Evolutionary conservation across 2,888 invertebrate species (phyloP).

Genomic region (Holacanthella duospinosa): DNA sequence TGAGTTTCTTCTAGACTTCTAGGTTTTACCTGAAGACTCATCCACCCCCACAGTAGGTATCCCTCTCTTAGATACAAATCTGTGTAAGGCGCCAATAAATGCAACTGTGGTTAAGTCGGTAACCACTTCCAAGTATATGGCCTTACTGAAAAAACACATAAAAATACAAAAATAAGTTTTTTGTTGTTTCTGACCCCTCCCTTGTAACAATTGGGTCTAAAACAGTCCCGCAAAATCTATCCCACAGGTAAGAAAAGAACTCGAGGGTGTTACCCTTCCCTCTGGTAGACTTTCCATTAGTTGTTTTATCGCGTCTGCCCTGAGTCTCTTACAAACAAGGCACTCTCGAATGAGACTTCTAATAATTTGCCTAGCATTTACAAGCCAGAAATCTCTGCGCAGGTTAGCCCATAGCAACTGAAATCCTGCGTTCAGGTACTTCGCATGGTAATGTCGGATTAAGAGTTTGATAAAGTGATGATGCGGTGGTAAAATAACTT

Average conservation of each 20-base stretch:
- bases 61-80: conserved; percentile 12
- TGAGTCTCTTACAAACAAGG: conserved; percentile 16
- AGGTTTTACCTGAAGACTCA: no score
- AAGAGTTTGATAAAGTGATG: conserved; percentile 12
- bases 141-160: conserved; percentile 37
- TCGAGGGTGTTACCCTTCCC: conserved; percentile 24
- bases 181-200: conserved; percentile 19
- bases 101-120: conserved; percentile 11
- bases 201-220: conserved; percentile 16
- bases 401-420: conserved; percentile 10
- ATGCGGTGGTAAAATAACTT: conserved; percentile 18
- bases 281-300: conserved; percentile 38
- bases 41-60: conserved; percentile 7
- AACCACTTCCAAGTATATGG: conserved; percentile 34
- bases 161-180: conserved; percentile 38
- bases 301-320: conserved; percentile 17
- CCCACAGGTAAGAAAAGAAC: conserved; percentile 35
- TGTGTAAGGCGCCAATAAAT: conserved; percentile 5
- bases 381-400: conserved; percentile 7
- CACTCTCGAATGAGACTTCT: conserved; percentile 13
- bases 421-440: conserved; percentile 13
- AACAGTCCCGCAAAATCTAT: conserved; percentile 27
- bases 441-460: conserved; percentile 11
- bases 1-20: no score
- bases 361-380: conserved; percentile 5